Conservation (phyloP, 2,797 vertebrate genomes). For the Micrastur ruficollis region DNA sequence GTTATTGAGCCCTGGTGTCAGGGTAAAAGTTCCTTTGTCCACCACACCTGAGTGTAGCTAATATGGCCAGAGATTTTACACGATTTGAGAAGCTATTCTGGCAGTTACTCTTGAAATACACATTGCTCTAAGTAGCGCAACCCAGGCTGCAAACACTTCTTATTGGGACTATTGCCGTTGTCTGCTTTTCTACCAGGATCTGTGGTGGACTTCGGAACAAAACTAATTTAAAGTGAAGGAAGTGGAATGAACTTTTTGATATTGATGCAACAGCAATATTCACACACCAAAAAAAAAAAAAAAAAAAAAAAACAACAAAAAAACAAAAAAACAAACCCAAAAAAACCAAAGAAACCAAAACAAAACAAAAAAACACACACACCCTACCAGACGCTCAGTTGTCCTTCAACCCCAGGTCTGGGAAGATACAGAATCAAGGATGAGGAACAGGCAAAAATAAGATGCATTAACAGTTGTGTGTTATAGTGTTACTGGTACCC, state of each 20-base stretch:
- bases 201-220: neutral
- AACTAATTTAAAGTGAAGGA: neutral
- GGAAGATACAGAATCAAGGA: neutral
- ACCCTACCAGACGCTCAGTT: neutral
- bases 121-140: neutral
- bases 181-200: neutral
- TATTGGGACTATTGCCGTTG: neutral
- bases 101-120: neutral
- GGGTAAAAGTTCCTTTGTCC: neutral
- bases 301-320: too few relatives aligned
- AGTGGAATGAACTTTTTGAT: neutral
- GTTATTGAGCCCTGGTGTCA: neutral
- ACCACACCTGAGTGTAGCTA: neutral
- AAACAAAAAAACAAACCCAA: neutral
- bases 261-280: neutral
- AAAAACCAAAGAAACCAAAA: too few relatives aligned
- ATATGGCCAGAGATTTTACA: neutral
- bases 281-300: neutral
- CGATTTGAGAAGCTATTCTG: neutral
- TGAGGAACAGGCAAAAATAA: neutral
- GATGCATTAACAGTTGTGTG: neutral
- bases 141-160: neutral
- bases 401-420: neutral
- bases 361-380: neutral
- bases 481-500: fast-evolving